These are phyloP conservation scores for Aepyceros melampus DNA, from an alignment of 2,113 vertebrate species.

Conservation along the genomic window DNA sequence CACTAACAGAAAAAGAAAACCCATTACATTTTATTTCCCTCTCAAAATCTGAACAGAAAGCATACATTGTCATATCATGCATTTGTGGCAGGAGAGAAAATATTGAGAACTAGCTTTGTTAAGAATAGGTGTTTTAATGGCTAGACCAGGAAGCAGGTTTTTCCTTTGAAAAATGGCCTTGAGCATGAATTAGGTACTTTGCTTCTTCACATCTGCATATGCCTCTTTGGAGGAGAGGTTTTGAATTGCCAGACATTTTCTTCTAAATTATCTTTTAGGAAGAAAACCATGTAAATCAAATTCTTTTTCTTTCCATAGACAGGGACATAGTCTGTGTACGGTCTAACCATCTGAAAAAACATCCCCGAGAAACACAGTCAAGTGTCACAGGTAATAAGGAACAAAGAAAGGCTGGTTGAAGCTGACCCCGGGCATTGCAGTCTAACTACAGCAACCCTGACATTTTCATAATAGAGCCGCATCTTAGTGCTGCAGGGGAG, in stretches of 20 bases:
- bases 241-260: not conserved
- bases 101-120: not conserved
- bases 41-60: slow-evolving; percentile 51
- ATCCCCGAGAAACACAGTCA: slow-evolving; percentile 86
- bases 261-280: not conserved
- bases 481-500: not conserved
- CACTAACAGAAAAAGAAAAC: slow-evolving; percentile 40
- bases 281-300: slow-evolving; percentile 10
- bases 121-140: slow-evolving; percentile 22
- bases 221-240: not conserved
- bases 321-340: slow-evolving; percentile 85
- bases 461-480: slow-evolving; percentile 20
- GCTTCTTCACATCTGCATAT: not conserved
- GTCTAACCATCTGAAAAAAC: slow-evolving; percentile 83
- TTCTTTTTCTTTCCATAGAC: slow-evolving; percentile 53
- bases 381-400: slow-evolving; percentile 80
- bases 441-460: not conserved
- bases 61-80: not conserved
- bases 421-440: not conserved
- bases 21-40: slow-evolving; percentile 45
- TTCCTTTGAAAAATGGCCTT: not conserved
- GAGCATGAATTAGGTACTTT: not conserved
- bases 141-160: slow-evolving; percentile 3
- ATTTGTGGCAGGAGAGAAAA: not conserved
- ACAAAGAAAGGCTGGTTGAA: not conserved